Conservation (phyloP, 2,113 vertebrate species). For the Apus apus region DNA sequence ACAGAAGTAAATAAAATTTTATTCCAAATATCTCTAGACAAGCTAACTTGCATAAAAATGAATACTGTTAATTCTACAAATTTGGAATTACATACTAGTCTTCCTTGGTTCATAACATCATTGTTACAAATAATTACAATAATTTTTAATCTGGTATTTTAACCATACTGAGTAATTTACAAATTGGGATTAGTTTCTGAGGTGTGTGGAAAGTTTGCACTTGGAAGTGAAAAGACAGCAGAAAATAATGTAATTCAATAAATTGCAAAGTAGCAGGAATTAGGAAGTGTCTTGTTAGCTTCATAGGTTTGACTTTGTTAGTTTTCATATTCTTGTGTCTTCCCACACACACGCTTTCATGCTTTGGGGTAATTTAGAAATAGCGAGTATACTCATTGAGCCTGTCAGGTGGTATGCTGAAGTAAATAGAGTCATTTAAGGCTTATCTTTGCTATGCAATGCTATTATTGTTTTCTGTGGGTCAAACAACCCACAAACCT, state of each 20-base stretch:
- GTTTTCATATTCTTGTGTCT: not conserved
- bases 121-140: not conserved
- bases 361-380: conserved; percentile 1
- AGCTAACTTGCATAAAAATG: not conserved
- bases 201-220: not conserved
- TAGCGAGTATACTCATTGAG: not conserved
- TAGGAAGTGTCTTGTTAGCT: not conserved
- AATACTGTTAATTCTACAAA: not conserved
- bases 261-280: not conserved
- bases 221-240: not conserved
- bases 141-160: not conserved
- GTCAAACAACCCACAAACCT: not conserved
- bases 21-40: not conserved
- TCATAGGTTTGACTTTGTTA: not conserved
- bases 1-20: not conserved
- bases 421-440: conserved; percentile 50
- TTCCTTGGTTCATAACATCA: not conserved
- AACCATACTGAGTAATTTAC: not conserved
- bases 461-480: conserved; percentile 6
- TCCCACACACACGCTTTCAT: not conserved
- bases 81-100: not conserved
- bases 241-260: not conserved
- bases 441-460: conserved; percentile 27
- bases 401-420: not conserved
- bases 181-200: not conserved